A percentile compares a stretch with the other conserved stretches of the same genome.
Evolutionary conservation across 2,797 vertebrate species (phyloP).

Genomic region (Phataginus tricuspis): DNA sequence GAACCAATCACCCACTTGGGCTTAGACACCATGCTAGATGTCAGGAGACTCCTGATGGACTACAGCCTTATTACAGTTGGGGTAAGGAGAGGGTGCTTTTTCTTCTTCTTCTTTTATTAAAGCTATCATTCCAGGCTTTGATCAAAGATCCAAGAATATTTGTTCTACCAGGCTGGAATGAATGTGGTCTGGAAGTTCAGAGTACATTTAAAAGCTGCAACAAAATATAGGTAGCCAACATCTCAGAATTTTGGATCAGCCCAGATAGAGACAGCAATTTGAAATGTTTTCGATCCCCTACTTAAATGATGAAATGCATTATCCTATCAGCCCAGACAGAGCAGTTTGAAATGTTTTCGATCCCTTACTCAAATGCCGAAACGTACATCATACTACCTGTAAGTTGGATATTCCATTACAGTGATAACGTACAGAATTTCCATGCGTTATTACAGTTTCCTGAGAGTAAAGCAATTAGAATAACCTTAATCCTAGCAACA

Average conservation of each 20-base stretch:
- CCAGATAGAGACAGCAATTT: slow-evolving; percentile 83
- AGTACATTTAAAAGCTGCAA: slow-evolving; percentile 83
- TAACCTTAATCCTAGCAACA: slow-evolving; percentile 89
- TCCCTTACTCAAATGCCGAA: slow-evolving; percentile 86
- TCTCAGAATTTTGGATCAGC: slow-evolving; percentile 86
- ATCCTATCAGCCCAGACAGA: slow-evolving; percentile 81
- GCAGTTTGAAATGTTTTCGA: slow-evolving; percentile 85
- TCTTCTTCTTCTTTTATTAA: slow-evolving; percentile 80
- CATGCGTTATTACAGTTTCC: slow-evolving; percentile 89
- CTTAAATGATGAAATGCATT: slow-evolving; percentile 81
- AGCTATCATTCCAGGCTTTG: slow-evolving; percentile 87
- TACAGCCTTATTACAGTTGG: slow-evolving; percentile 79
- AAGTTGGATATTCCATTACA: slow-evolving; percentile 86
- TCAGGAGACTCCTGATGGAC: slow-evolving; percentile 82
- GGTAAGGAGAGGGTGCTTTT: slow-evolving; percentile 49
- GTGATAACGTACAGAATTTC: slow-evolving; percentile 86
- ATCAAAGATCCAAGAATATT: slow-evolving; percentile 83
- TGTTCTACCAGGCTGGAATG: slow-evolving; percentile 87
- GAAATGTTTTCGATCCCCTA: slow-evolving; percentile 87
- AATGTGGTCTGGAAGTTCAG: slow-evolving; percentile 85
- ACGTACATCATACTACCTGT: slow-evolving; percentile 78
- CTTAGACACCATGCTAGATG: slow-evolving; percentile 68
- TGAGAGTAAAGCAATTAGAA: slow-evolving; percentile 90
- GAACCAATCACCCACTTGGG: slow-evolving; percentile 69
- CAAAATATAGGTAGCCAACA: slow-evolving; percentile 86